Percentiles rank a stretch among this genome's conserved stretches.
These are phyloP conservation scores for Apus apus DNA, from an alignment of 2,113 vertebrate genomes.

Conservation along the genomic window DNA sequence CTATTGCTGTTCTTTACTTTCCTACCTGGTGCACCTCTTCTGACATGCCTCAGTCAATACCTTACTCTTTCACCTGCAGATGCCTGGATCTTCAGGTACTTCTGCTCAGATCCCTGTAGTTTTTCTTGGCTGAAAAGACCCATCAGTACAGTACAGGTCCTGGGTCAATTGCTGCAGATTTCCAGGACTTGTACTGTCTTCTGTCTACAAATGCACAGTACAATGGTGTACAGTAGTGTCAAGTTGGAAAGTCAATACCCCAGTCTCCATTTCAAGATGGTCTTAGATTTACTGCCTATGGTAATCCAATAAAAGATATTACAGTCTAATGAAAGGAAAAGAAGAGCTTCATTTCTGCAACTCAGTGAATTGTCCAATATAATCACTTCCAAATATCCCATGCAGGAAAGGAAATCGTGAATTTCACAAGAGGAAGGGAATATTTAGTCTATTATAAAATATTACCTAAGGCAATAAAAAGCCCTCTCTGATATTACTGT, in stretches of 20 bases:
- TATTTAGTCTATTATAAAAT: constrained; percentile 30
- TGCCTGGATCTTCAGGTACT: background rate
- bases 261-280: background rate
- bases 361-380: background rate
- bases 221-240: background rate
- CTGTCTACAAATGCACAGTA: background rate
- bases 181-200: background rate
- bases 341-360: background rate
- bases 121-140: background rate
- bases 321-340: background rate
- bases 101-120: background rate
- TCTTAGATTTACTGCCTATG: background rate
- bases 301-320: background rate
- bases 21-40: background rate
- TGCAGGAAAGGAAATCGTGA: background rate
- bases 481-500: background rate
- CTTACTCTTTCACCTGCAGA: background rate
- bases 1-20: background rate
- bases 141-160: background rate
- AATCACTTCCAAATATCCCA: background rate
- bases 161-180: background rate
- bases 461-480: background rate
- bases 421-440: constrained; percentile 37
- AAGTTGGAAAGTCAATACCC: background rate
- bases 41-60: background rate